Evolutionary conservation across 2,797 vertebrate genomes (phyloP), one percentile per base, ranked within the genome.

Genomic region (Thunnus albacares): DNA sequence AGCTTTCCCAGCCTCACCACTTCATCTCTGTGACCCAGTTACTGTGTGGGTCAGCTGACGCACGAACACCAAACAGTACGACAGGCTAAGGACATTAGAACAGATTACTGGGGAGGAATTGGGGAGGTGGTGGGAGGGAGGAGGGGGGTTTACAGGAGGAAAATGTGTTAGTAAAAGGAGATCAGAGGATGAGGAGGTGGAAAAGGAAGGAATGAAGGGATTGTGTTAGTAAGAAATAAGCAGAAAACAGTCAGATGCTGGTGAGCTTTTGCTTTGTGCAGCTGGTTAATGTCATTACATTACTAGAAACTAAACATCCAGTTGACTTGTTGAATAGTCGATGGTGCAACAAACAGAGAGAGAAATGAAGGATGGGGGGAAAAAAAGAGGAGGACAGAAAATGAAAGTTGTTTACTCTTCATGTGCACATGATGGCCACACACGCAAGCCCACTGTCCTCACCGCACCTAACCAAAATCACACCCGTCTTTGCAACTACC

Each of bases 11-110:
- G 80, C 71, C 59, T 68, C 64, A 18, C 65, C 66, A 73, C 49
- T 14, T 61, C 41, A 60, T 84, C 78, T 69, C 77, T 59, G 77
- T 94, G 94, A 92, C 93, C 93, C 86, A 93, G 78, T 90, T 95
- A 83, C 59, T 81, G 82, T 59, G 62, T 74, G 73, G 82, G 91
- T 94, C 92, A 93, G 90, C 84, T 93, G 89, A 93, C 79, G 28
- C 72, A 33, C 53, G 60, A 87, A 84, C 89, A 78, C 80, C 79
- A 81, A 89, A 86, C 75, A 86, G 77, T 58, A 66, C 60, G 57
- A 77, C 67, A 10, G 68, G 83, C 75, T 90, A 85, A 93, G 78
- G 67, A 87, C 89, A 91, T 88, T 87, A 91, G 75, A 79, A 35
- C 76, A 93, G 90, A 93, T 93, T 90, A 92, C 73, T 22, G 43